Evolutionary conservation across 2,888 invertebrate genomes (phyloP), one percentile per base, ranked within the genome.

Genomic region (Eueremaeus valkanovi): DNA sequence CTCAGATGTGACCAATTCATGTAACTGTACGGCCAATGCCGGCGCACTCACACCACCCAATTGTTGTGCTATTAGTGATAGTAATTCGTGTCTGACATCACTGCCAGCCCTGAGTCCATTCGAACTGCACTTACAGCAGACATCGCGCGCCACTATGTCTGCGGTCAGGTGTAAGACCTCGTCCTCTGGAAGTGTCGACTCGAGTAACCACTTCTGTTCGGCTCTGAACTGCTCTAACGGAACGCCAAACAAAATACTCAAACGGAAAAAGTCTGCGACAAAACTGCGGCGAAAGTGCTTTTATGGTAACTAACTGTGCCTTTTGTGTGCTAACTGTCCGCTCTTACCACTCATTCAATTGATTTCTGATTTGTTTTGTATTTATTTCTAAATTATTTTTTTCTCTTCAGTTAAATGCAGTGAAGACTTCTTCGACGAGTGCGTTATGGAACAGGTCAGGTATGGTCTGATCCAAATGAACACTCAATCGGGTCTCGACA

Each of bases 351-450:
- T 18, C 42, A 2, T 8, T 18, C 42, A 45, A n/a, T n/a, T 51
- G 5, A 51, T 51, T 51, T 21, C 18, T 51, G 5, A 51, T 76
- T 68, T 75, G 33, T 72, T 55, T 36, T 36, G 36, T 5, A 5
- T 36, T 36, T 36, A 8, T 73, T 77, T 72, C 73, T 77, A 87
- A 88, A 29, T n/a, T 5, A 5, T 36, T 36, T 36, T 36, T 73
- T 77, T 72, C 73, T 77, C 86, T 88, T 29, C 86, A 95, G 95
- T 94, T 79, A 91, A 93, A 80, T 40, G 42, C 21, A 90, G 92
- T 87, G 93, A 93, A 83, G 95, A 96, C 85, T 95, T 91, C 86
- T 92, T 95, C 85, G 96, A 96, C 85, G 86, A 90, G 79, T 92
- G 95, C 73, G 90, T 91, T 79, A 95, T 95, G 95, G 94, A 95